A percentile compares a stretch with the other conserved stretches of the same genome.
phyloP scores from a whole-genome alignment of 2,113 vertebrate species.

The Odobenus rosmarus region DNA sequence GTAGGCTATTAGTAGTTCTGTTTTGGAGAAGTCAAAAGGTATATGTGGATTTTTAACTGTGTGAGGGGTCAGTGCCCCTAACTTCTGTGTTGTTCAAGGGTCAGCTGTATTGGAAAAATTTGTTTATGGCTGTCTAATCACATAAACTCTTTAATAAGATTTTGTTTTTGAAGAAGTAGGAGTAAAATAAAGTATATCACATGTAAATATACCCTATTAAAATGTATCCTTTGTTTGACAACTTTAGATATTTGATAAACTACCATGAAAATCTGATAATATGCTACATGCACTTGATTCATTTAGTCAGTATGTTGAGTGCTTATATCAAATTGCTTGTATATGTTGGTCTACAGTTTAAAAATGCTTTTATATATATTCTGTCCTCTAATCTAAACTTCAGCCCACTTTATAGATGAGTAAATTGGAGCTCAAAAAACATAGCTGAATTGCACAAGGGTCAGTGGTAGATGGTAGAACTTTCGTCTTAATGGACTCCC shows the following conservation, averaged over 20 bases:
- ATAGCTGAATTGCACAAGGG: neutral
- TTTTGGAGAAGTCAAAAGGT: neutral
- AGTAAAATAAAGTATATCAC: neutral
- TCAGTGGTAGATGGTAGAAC: neutral
- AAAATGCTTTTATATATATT: constrained; percentile 14
- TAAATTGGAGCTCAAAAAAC: neutral
- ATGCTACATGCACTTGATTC: neutral
- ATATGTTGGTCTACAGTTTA: neutral
- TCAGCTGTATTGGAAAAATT: neutral
- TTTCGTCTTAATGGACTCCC: neutral
- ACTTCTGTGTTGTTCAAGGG: neutral
- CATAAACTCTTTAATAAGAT: neutral
- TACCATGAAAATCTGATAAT: neutral
- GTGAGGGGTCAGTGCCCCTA: neutral
- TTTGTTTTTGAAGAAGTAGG: constrained; percentile 1
- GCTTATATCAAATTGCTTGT: neutral
- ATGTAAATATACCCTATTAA: constrained; percentile 20
- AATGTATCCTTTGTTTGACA: constrained; percentile 27
- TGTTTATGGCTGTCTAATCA: neutral
- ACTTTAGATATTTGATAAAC: constrained; percentile 22
- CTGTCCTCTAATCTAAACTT: neutral
- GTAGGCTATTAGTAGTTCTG: neutral
- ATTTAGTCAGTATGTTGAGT: neutral
- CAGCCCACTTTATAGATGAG: neutral
- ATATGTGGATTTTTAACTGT: neutral